phyloP scores from a whole-genome alignment of 2,888 invertebrate species.

The Lasioglossum marginatum region DNA sequence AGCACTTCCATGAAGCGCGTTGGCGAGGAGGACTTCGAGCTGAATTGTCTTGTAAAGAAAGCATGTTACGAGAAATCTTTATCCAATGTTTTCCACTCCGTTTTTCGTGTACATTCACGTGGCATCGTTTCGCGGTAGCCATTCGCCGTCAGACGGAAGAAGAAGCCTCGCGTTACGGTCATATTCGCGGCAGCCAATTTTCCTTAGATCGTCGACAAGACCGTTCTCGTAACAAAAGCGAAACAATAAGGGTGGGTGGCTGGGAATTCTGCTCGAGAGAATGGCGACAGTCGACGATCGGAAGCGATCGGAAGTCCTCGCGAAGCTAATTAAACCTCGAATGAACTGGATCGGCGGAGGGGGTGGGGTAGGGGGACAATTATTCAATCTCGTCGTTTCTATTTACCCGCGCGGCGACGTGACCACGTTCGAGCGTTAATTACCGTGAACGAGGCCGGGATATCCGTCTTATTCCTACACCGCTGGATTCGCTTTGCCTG shows the following conservation, averaged over 20 bases:
- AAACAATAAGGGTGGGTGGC: not conserved
- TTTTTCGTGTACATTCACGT: not conserved
- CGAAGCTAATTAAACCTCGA: conserved; percentile 42
- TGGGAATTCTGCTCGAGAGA: conserved; percentile 18
- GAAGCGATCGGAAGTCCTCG: conserved; percentile 14
- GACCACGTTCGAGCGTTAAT: conserved; percentile 32
- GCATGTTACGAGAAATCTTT: not conserved
- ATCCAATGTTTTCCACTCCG: not conserved
- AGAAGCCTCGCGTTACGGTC: not conserved
- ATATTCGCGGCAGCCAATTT: not conserved
- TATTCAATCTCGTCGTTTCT: conserved; percentile 33
- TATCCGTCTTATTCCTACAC: conserved; percentile 37
- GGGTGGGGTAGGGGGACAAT: not conserved
- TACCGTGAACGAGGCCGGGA: not conserved
- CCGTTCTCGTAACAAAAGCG: not conserved
- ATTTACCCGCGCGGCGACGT: conserved; percentile 21
- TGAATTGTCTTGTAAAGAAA: not conserved
- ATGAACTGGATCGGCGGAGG: no score
- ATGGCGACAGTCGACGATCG: conserved; percentile 15
- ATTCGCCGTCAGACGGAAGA: not conserved
- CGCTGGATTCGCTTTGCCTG: conserved; percentile 26
- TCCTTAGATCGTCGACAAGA: not conserved
- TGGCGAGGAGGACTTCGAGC: not conserved
- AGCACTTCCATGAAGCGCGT: not conserved
- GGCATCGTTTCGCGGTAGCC: not conserved